These are phyloP conservation scores for Aporrectodea caliginosa DNA, from an alignment of 1,140 invertebrate genomes.

Conservation along the genomic window DNA sequence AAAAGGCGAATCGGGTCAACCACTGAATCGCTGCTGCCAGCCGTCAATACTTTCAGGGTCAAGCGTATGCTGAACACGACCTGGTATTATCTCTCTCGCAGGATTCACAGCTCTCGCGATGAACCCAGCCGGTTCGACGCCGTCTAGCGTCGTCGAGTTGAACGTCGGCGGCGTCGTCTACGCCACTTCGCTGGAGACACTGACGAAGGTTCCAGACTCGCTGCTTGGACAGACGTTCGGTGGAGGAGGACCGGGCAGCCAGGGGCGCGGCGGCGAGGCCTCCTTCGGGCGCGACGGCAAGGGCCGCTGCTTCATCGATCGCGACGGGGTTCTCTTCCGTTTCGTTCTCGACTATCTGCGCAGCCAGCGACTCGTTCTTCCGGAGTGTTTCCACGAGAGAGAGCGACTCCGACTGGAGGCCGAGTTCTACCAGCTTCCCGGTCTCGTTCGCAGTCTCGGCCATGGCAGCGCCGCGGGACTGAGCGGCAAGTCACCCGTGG, in stretches of 20 bases:
- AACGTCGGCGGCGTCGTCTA: conserved; percentile 57
- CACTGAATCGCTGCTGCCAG: too few relatives aligned
- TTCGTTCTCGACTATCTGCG: conserved; percentile 94
- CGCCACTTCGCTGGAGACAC: conserved; percentile 47
- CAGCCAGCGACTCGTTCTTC: conserved; percentile 77
- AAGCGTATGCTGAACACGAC: too few relatives aligned
- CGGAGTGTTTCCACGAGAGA: conserved; percentile 91
- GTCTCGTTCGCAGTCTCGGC: conserved; percentile 49
- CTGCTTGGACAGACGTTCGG: conserved; percentile 49
- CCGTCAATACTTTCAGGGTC: too few relatives aligned
- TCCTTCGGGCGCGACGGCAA: conserved; percentile 67
- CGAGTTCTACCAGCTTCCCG: conserved; percentile 71
- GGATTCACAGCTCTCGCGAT: too few relatives aligned
- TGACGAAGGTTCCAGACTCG: conserved; percentile 46
- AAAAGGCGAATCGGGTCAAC: too few relatives aligned
- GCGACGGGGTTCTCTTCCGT: conserved; percentile 94
- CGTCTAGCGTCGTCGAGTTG: conserved; percentile 49
- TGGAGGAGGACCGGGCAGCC: too few relatives aligned
- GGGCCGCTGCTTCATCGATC: conserved; percentile 89
- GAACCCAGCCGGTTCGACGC: too few relatives aligned
- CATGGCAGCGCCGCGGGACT: background rate
- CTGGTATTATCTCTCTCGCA: too few relatives aligned
- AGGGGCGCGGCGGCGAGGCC: conserved; percentile 4
- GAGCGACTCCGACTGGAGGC: conserved; percentile 90
- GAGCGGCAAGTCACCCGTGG: background rate